These are phyloP conservation scores for Drosophila bocki DNA, from an alignment of 1,140 invertebrate genomes.

Conservation along the genomic window DNA sequence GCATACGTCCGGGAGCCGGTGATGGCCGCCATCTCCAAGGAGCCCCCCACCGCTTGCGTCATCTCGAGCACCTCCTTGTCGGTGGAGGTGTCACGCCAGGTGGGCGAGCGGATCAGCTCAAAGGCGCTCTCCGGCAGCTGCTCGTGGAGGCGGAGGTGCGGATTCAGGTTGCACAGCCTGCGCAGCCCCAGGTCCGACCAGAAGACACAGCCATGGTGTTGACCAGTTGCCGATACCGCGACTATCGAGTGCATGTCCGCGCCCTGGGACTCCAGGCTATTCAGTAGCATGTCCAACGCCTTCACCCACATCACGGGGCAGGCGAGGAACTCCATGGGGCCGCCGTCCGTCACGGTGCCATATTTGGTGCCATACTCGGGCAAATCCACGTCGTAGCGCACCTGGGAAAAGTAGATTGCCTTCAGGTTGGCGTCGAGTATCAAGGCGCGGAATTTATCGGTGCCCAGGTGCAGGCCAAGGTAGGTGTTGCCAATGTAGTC, in stretches of 20 bases:
- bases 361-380: constrained; percentile 43
- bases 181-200: constrained; percentile 92
- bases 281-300: constrained; percentile 95
- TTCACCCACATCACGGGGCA: constrained; percentile 97
- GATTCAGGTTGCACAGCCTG: constrained; percentile 88
- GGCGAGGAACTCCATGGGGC: constrained; percentile 85
- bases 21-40: constrained; percentile 91
- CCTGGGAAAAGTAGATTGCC: neutral
- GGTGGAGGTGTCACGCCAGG: constrained; percentile 98
- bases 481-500: constrained; percentile 61
- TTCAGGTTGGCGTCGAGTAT: constrained; percentile 46
- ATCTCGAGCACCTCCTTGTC: constrained; percentile 90
- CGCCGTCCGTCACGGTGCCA: neutral
- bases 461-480: constrained; percentile 50
- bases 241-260: constrained; percentile 92
- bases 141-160: constrained; percentile 91
- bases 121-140: constrained; percentile 92
- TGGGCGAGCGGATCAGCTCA: constrained; percentile 91
- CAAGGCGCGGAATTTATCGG: constrained; percentile 26
- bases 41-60: constrained; percentile 92
- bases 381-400: constrained; percentile 57
- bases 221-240: constrained; percentile 94
- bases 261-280: constrained; percentile 91
- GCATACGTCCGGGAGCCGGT: constrained; percentile 97
- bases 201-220: constrained; percentile 98